These are phyloP conservation scores for Macrochelys suwanniensis DNA, from an alignment of 2,797 vertebrate species.

Conservation along the genomic window DNA sequence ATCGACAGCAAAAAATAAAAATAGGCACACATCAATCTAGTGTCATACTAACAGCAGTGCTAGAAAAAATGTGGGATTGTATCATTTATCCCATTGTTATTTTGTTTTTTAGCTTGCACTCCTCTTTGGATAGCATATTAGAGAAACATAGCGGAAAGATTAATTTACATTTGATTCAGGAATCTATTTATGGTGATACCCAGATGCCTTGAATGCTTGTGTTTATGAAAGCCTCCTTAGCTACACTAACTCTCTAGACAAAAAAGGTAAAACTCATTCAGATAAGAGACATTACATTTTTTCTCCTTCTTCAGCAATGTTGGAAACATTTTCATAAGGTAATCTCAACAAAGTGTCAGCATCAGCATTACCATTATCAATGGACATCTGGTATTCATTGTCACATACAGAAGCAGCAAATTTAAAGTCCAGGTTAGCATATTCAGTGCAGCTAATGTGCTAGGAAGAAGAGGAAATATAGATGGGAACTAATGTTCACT, in stretches of 20 bases:
- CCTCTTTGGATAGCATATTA: conserved; percentile 48
- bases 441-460: conserved; percentile 5
- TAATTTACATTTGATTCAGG: conserved; percentile 52
- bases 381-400: conserved; percentile 39
- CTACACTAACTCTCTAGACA: conserved; percentile 7
- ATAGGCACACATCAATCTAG: conserved; percentile 48
- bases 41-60: conserved; percentile 11
- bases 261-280: conserved; percentile 68
- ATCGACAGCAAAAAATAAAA: conserved; percentile 62
- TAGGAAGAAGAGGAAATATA: not conserved
- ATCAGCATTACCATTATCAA: conserved; percentile 5
- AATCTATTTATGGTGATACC: conserved; percentile 50
- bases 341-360: conserved; percentile 16
- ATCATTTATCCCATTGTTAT: conserved; percentile 48
- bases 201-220: conserved; percentile 8
- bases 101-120: conserved; percentile 42
- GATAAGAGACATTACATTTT: conserved; percentile 43
- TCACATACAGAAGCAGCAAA: not conserved
- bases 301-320: conserved; percentile 74
- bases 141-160: conserved; percentile 40
- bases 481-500: not conserved
- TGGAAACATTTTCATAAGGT: conserved; percentile 26
- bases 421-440: conserved; percentile 4
- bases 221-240: conserved; percentile 45
- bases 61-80: not conserved